Conservation (phyloP, 2,113 vertebrate genomes). For the Tamias sibiricus region DNA sequence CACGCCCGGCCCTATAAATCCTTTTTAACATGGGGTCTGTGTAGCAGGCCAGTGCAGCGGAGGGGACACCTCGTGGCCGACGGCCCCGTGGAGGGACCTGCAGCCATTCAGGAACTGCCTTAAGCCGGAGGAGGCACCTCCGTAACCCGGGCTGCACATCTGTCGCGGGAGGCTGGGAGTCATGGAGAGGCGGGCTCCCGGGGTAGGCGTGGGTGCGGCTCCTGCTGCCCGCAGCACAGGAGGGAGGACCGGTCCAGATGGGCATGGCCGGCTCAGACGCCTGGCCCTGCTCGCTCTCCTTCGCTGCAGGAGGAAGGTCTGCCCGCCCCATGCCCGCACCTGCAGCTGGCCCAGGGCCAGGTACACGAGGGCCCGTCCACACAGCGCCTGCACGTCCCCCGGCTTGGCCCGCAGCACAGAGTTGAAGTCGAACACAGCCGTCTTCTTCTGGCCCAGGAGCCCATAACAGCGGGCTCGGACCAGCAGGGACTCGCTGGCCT, state of each 20-base stretch:
- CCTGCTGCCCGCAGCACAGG: accelerated
- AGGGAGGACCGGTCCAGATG: too few relatives aligned
- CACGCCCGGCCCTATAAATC: too few relatives aligned
- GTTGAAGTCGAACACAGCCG: conserved; percentile 95
- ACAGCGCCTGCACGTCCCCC: conserved; percentile 89
- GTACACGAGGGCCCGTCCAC: conserved; percentile 92
- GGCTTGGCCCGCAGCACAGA: conserved; percentile 90
- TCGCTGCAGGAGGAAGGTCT: neutral
- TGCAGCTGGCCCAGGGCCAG: conserved; percentile 92
- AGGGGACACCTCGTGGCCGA: neutral
- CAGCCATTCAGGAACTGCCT: neutral
- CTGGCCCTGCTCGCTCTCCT: neutral
- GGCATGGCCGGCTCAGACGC: neutral
- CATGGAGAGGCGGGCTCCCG: neutral
- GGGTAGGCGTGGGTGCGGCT: neutral
- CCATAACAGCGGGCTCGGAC: conserved; percentile 93
- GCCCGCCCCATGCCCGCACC: too few relatives aligned
- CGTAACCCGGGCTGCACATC: neutral
- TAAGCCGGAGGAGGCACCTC: neutral
- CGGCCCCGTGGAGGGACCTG: neutral
- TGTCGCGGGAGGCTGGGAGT: too few relatives aligned
- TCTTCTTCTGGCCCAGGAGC: conserved; percentile 93
- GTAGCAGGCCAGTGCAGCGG: neutral
- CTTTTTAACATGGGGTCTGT: neutral
- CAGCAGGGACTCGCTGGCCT: conserved; percentile 91